Conservation (phyloP, 2,888 invertebrate species). For the Dryomyza anilis region DNA sequence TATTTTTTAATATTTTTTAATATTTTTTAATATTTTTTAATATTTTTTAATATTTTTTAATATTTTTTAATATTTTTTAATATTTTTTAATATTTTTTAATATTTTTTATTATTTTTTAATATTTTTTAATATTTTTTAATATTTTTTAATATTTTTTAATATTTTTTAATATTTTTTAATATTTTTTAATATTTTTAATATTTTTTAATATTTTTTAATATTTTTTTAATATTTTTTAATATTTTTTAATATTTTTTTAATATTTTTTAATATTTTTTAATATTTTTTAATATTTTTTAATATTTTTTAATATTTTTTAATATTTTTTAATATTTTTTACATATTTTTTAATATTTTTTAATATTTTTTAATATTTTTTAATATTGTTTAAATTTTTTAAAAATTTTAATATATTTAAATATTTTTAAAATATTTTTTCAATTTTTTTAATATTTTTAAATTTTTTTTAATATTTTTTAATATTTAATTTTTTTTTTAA, state of each 20-base stretch:
- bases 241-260: background rate
- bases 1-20: constrained; percentile 1
- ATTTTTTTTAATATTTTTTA: background rate
- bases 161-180: background rate
- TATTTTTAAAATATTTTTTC: background rate
- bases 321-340: background rate
- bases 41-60: background rate
- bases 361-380: background rate
- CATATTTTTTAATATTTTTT: background rate
- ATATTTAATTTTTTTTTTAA: background rate
- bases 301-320: background rate
- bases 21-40: constrained; percentile 1
- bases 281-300: background rate
- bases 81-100: background rate
- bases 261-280: background rate
- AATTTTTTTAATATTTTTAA: background rate
- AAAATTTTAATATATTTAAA: background rate
- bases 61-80: background rate
- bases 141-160: background rate
- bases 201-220: background rate
- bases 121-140: background rate
- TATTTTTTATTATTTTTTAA: background rate
- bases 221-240: background rate
- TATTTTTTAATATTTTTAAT: background rate
- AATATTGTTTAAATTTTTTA: background rate